Evolutionary conservation across 2,888 invertebrate genomes (phyloP).

Genomic region (Ptycholaimellus sp.): DNA sequence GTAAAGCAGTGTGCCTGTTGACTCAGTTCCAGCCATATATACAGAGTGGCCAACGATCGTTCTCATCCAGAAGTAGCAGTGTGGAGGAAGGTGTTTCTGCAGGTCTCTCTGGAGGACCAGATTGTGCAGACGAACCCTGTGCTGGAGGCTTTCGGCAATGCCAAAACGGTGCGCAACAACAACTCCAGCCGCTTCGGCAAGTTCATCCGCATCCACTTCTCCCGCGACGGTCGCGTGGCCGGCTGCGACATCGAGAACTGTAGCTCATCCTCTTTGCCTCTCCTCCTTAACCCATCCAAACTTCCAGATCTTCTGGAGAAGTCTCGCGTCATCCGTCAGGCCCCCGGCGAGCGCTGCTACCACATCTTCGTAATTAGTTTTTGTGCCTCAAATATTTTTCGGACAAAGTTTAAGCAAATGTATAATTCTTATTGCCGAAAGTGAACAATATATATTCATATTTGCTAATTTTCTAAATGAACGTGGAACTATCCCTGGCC

Average conservation of each 20-base stretch:
- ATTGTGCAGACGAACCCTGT: slow-evolving; percentile 98
- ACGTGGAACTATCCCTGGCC: slow-evolving; percentile 87
- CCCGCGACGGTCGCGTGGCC: slow-evolving; percentile 91
- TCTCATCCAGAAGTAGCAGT: too few species aligned
- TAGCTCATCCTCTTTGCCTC: slow-evolving; percentile 43
- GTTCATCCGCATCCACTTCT: slow-evolving; percentile 99
- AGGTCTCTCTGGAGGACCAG: slow-evolving; percentile 87
- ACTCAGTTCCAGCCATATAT: too few species aligned
- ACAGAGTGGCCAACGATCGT: too few species aligned
- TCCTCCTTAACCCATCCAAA: too few species aligned
- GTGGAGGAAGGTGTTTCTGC: too few species aligned
- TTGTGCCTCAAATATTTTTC: too few species aligned
- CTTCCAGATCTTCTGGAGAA: slow-evolving; percentile 87
- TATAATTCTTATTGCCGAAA: too few species aligned
- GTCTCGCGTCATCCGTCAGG: slow-evolving; percentile 97
- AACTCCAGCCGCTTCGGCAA: slow-evolving; percentile 99
- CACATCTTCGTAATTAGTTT: slow-evolving; percentile 99
- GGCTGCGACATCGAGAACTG: slow-evolving; percentile 99
- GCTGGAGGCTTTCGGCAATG: slow-evolving; percentile 96
- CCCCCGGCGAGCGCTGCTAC: slow-evolving; percentile 74
- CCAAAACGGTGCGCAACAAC: slow-evolving; percentile 98
- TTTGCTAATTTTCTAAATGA: too few species aligned
- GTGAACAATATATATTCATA: too few species aligned
- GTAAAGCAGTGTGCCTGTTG: too few species aligned
- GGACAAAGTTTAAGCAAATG: too few species aligned